phyloP scores from a whole-genome alignment of 2,113 vertebrate genomes.

The Atlantisia rogersi region DNA sequence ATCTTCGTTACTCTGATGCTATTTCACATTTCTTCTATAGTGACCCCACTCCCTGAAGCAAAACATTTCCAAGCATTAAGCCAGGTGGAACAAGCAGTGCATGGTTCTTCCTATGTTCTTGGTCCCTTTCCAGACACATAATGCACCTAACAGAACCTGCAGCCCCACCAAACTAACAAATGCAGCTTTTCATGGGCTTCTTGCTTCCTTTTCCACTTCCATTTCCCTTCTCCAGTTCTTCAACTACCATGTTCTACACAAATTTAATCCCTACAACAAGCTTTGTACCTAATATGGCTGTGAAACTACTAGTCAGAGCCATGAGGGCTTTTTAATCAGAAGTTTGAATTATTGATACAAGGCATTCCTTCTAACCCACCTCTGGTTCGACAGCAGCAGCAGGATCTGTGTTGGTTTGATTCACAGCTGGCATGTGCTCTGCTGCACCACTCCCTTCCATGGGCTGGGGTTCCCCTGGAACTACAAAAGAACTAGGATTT shows the following conservation, averaged over 20 bases:
- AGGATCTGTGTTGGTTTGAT: constrained; percentile 73
- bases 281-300: neutral
- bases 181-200: neutral
- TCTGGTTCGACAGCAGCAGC: constrained; percentile 42
- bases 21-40: neutral
- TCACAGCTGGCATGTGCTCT: constrained; percentile 50
- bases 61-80: rapidly evolving
- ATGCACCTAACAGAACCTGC: neutral
- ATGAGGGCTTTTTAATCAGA: neutral
- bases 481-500: constrained; percentile 49
- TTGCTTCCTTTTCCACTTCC: neutral
- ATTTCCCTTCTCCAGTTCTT: neutral
- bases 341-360: neutral
- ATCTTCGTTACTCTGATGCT: rapidly evolving
- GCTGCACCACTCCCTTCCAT: constrained; percentile 76
- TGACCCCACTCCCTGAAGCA: neutral
- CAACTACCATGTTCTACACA: neutral
- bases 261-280: neutral
- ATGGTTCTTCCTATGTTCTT: neutral
- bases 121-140: neutral
- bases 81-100: neutral
- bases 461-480: constrained; percentile 80
- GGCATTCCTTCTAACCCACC: constrained; percentile 18
- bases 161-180: neutral
- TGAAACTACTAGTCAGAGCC: neutral